Conservation (phyloP, 2,113 vertebrate species). For the Burhinus oedicnemus region DNA sequence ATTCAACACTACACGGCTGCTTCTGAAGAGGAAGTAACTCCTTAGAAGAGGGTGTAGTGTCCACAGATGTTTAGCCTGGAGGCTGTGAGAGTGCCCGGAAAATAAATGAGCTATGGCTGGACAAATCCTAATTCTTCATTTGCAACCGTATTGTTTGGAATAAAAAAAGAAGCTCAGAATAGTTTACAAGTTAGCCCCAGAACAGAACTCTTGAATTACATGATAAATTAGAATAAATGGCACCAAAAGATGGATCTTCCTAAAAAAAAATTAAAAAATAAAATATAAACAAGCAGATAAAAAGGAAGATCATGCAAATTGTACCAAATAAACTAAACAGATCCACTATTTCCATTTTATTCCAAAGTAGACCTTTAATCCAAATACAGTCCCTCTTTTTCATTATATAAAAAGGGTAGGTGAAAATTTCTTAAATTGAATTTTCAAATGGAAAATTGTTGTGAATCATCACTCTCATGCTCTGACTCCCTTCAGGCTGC, state of each 20-base stretch:
- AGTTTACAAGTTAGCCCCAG: background rate
- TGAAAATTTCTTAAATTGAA: background rate
- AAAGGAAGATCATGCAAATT: background rate
- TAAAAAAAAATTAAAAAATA: background rate
- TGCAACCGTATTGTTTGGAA: background rate
- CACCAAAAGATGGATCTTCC: background rate
- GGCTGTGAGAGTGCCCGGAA: background rate
- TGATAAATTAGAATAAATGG: background rate
- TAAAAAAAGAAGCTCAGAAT: background rate
- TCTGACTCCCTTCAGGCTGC: background rate
- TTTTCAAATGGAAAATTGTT: background rate
- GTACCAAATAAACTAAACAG: background rate
- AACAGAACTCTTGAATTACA: background rate
- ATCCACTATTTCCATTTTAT: background rate
- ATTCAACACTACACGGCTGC: background rate
- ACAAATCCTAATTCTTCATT: background rate
- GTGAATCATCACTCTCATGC: background rate
- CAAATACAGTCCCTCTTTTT: background rate
- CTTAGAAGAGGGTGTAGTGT: background rate
- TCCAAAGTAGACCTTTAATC: background rate
- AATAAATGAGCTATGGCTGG: background rate
- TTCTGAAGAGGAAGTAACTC: constrained; percentile 42
- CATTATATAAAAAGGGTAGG: accelerated
- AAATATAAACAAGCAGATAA: background rate
- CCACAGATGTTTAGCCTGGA: constrained; percentile 50